Conservation (phyloP, 2,797 vertebrate species). For the Alectoris magna region DNA sequence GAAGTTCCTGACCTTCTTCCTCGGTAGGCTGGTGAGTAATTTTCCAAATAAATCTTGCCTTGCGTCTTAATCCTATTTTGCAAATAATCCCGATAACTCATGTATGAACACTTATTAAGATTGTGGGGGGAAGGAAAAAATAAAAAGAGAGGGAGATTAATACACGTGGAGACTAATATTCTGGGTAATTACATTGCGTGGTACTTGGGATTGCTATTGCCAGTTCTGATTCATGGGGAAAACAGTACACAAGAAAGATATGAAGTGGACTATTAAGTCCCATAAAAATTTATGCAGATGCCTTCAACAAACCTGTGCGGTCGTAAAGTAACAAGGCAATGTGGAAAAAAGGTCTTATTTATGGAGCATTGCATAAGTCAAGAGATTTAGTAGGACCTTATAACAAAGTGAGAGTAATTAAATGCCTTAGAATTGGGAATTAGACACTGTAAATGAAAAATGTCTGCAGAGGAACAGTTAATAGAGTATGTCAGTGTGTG, state of each 20-base stretch:
- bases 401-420: constrained; percentile 62
- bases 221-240: constrained; percentile 16
- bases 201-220: neutral
- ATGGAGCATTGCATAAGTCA: constrained; percentile 27
- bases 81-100: constrained; percentile 56
- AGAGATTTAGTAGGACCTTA: constrained; percentile 41
- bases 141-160: neutral
- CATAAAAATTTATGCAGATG: constrained; percentile 39
- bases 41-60: constrained; percentile 29
- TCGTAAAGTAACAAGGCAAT: neutral
- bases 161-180: neutral
- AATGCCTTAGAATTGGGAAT: neutral
- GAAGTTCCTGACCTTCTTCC: constrained; percentile 61
- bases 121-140: neutral
- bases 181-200: neutral
- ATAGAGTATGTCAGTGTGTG: constrained; percentile 12
- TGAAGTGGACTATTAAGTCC: neutral
- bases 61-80: neutral
- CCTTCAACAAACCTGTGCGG: neutral
- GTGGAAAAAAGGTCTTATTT: constrained; percentile 32
- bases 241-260: neutral
- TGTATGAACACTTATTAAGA: neutral
- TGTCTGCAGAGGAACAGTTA: constrained; percentile 29
- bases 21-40: constrained; percentile 1
- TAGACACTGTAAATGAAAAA: constrained; percentile 25